These are phyloP conservation scores for Chymomyza amoena DNA, from an alignment of 2,888 invertebrate species.

Conservation along the genomic window DNA sequence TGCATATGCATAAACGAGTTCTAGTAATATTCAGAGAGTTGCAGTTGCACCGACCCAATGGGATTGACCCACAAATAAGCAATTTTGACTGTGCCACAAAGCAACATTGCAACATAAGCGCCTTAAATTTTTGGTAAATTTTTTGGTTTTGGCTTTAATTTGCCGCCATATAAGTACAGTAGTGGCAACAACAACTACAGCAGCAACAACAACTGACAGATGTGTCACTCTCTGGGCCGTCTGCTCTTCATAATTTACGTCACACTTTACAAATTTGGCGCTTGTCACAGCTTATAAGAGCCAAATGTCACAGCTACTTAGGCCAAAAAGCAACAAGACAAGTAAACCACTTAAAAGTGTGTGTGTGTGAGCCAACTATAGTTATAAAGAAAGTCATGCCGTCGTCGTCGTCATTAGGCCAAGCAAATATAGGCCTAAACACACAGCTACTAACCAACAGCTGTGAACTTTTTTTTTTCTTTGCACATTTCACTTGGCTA, in stretches of 20 bases:
- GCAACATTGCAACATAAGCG: neutral
- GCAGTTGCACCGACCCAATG: constrained; percentile 1
- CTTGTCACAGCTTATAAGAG: constrained; percentile 52
- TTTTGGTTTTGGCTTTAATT: constrained; percentile 34
- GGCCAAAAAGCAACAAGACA: constrained; percentile 19
- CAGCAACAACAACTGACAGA: neutral
- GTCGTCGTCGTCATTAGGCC: neutral
- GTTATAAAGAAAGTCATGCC: neutral
- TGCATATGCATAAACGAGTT: neutral
- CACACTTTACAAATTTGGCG: constrained; percentile 36
- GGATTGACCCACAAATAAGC: constrained; percentile 4
- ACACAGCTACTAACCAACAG: neutral
- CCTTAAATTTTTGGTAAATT: neutral
- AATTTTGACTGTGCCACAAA: constrained; percentile 1
- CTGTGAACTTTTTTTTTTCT: neutral
- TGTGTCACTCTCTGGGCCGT: constrained; percentile 7
- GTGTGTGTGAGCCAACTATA: neutral
- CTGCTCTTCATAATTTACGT: constrained; percentile 44
- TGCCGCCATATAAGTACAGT: constrained; percentile 10
- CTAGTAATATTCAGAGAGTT: neutral
- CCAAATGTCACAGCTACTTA: constrained; percentile 62
- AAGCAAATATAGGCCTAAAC: neutral
- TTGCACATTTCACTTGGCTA: neutral
- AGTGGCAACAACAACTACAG: neutral
- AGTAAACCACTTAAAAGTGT: constrained; percentile 16